Evolutionary conservation across 2,888 invertebrate genomes (phyloP).

Genomic region (Acleris laterana): DNA sequence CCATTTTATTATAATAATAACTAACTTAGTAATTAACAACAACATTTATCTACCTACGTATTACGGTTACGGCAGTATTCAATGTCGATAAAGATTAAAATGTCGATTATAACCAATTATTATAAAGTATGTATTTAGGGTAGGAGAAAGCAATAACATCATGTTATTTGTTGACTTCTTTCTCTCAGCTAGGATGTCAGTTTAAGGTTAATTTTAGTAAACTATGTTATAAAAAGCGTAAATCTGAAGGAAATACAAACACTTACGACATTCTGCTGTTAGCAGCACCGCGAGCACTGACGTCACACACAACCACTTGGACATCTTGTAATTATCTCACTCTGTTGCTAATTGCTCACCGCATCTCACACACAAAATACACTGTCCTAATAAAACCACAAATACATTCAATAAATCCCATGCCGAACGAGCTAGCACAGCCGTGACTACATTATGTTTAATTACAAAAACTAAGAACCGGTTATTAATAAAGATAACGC

Average conservation of each 20-base stretch:
- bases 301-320: conserved; percentile 42
- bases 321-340: conserved; percentile 43
- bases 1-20: too few species aligned
- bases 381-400: conserved; percentile 1
- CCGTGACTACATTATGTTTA: conserved; percentile 4
- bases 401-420: conserved; percentile 13
- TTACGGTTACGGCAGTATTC: too few species aligned
- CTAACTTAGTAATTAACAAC: too few species aligned
- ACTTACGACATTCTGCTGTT: conserved; percentile 42
- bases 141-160: background rate
- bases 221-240: background rate
- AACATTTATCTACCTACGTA: too few species aligned
- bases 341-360: conserved; percentile 41
- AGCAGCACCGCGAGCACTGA: conserved; percentile 31
- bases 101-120: too few species aligned
- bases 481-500: conserved; percentile 3
- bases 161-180: background rate
- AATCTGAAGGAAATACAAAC: background rate
- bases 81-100: background rate
- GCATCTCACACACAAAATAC: conserved; percentile 41
- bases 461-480: background rate
- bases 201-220: too few species aligned
- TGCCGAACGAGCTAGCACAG: conserved; percentile 7
- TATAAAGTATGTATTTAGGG: background rate
- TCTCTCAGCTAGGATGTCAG: background rate